A percentile compares a stretch with the other conserved stretches of the same genome.
phyloP scores from a whole-genome alignment of 2,113 vertebrate genomes.

The Chlamydotis undulata region DNA sequence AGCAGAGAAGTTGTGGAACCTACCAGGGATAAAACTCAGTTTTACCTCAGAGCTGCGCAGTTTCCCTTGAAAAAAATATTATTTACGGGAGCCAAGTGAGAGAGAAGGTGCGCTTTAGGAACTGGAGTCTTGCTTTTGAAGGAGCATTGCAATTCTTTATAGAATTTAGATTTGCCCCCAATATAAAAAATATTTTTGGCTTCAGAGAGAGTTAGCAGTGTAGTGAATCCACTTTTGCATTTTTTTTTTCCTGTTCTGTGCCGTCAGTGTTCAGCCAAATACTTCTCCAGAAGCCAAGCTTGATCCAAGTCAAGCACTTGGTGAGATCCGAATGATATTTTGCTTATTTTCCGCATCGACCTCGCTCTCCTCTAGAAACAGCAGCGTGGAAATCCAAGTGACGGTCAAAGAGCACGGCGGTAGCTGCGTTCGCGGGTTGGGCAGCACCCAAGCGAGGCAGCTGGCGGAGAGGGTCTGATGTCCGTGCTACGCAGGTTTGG shows the following conservation, averaged over 20 bases:
- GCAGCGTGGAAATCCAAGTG: neutral
- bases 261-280: neutral
- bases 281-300: neutral
- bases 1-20: neutral
- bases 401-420: rapidly evolving
- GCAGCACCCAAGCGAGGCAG: neutral
- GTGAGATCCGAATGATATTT: neutral
- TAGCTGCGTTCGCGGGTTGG: too few relatives aligned
- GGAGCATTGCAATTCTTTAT: neutral
- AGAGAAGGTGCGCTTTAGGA: neutral
- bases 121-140: neutral
- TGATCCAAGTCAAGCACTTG: neutral
- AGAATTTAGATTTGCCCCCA: neutral
- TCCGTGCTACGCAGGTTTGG: rapidly evolving
- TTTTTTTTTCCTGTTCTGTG: neutral
- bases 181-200: neutral
- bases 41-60: neutral
- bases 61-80: neutral
- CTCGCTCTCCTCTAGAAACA: neutral
- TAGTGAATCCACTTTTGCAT: rapidly evolving
- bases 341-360: neutral
- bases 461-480: neutral
- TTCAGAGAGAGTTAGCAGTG: neutral
- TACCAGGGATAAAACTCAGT: neutral
- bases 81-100: neutral